Evolutionary conservation across 2,113 vertebrate genomes (phyloP), one percentile per base, ranked within the genome.

Genomic region (Probosciger aterrimus): DNA sequence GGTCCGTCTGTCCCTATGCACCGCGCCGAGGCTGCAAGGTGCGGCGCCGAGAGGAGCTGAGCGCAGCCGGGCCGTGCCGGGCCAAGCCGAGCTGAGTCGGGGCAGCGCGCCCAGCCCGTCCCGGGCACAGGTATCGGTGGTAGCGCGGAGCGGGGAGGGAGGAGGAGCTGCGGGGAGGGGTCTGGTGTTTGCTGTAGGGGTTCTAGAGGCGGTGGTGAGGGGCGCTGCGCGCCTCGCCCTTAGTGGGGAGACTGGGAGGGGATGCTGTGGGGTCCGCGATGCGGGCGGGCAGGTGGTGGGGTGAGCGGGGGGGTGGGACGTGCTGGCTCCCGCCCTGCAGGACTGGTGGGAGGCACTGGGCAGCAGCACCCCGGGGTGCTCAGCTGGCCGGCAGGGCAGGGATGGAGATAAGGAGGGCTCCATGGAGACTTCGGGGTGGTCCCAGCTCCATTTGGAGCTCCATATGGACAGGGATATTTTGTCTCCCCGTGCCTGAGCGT

Each of bases 401-500:
- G 35, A 28, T 30, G 73, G 44, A 60, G 41, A 9, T n/a, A 57
- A 17, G 3, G 3, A 57, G 28, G 24, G 59, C 6, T 41, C 33
- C 25, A 0, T 52, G 27, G 13, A 10, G 55, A 11, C 2, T 7
- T 57, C 55, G 55, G 19, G 13, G 55, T n/a, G 31, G 12, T 19
- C 33, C 55, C 55, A 57, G 31, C 55, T 23, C 55, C 55, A 22
- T 22, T 9, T 39, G 37, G 37, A 39, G 37, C 37, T 39, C 39
- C 39, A 20, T n/a, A n/a, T 8, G 13, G 33, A 22, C 3, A 4
- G 57, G 37, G 37, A 52, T 18, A 1, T 37, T 64, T 31, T 23
- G 20, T 16, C 24, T 33, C 14, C 24, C 35, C 1, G 4, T 2
- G 1, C 41, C 27, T 5, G 31, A 44, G 19, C 22, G 19, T 0